phyloP scores from a whole-genome alignment of 2,888 invertebrate species.

The Petrolisthes cinctipes region DNA sequence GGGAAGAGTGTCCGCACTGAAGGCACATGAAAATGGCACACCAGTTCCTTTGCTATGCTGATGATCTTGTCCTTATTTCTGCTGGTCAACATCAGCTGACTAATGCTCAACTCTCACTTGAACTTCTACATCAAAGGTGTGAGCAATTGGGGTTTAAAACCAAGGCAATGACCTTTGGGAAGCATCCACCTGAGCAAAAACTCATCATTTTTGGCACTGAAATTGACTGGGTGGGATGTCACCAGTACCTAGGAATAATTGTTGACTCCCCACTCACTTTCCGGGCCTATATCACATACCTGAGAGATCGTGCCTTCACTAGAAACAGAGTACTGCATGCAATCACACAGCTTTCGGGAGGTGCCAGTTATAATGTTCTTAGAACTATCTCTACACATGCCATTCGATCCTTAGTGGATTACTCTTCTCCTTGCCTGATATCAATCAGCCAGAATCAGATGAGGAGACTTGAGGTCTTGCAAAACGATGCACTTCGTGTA shows the following conservation, averaged over 20 bases:
- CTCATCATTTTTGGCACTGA: background rate
- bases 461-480: background rate
- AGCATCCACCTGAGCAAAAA: no score
- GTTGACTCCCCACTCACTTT: no score
- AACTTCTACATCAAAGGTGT: background rate
- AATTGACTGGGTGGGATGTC: background rate
- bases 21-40: background rate
- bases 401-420: background rate
- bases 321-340: background rate
- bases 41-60: background rate
- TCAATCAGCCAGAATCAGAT: background rate
- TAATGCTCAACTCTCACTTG: background rate
- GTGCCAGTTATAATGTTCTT: background rate
- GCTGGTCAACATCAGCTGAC: background rate
- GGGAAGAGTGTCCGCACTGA: background rate
- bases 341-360: background rate
- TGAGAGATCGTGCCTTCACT: background rate
- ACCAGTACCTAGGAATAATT: background rate
- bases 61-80: background rate
- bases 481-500: background rate
- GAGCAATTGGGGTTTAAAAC: conserved; percentile 1
- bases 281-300: no score
- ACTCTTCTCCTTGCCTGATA: background rate
- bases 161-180: background rate
- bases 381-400: background rate